These are phyloP conservation scores for Cryptus viduatorius DNA, from an alignment of 2,888 invertebrate species.

Conservation along the genomic window DNA sequence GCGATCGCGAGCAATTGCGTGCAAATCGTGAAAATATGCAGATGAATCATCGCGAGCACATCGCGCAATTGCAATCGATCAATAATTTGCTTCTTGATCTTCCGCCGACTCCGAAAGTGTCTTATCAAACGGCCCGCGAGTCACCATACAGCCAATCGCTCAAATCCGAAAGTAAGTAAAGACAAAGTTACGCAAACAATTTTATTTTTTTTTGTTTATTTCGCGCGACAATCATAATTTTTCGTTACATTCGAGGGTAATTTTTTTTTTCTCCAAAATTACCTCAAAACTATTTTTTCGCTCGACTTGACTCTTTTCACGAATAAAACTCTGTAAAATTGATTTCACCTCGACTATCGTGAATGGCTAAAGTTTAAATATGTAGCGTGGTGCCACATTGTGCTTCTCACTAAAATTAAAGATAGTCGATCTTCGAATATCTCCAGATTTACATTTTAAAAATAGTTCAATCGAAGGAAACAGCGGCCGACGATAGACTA, in stretches of 20 bases:
- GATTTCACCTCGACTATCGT: no score
- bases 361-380: neutral
- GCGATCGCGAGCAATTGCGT: conserved; percentile 51
- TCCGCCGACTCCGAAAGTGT: conserved; percentile 69
- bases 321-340: no score
- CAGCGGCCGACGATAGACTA: neutral
- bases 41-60: conserved; percentile 72
- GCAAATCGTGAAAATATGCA: conserved; percentile 58
- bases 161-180: conserved; percentile 62
- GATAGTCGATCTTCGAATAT: neutral
- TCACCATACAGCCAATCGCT: conserved; percentile 64
- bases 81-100: conserved; percentile 79
- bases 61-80: conserved; percentile 79
- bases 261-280: neutral
- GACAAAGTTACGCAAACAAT: neutral
- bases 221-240: neutral
- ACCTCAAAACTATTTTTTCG: no score
- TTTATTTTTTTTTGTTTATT: neutral
- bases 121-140: conserved; percentile 70
- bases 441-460: neutral
- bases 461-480: neutral
- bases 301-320: no score
- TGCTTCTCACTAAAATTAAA: neutral
- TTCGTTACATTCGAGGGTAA: neutral
- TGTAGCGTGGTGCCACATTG: neutral